Base-by-base conservation (phyloP, 2,113 vertebrate species). In the Alligator mississippiensis region DNA sequence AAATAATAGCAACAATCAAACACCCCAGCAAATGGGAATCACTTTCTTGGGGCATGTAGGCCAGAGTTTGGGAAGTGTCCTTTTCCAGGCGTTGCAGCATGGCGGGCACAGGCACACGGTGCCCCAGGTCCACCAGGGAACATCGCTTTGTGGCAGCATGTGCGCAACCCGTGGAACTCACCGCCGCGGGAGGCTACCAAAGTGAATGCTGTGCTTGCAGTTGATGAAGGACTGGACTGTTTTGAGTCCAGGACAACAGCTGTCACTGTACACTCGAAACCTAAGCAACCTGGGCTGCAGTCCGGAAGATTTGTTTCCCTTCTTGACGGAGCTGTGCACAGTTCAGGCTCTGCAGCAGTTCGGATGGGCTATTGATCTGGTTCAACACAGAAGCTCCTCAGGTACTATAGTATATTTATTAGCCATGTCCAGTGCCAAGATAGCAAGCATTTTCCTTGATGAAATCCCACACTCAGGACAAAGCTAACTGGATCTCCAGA, bases 321-420 rank as follows among this genome's bases (percentile, higher is more conserved):
- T 30, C n/a, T 30, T 18, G 18, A n/a, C 28, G 11, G 47, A 30
- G 34, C 70, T 74, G 70, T 47, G 70, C 47, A 47, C 70, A 47
- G 27, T n/a, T 57, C 10, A 19, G 2, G 2, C 38, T 13, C 4
- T 2, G 1, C 6, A 8, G 59, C 59, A n/a, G 58, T 47, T 8
- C 59, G 28, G 30, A 28, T 4, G 57, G 57, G 38, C 30, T 17
- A 16, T 30, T 3, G 58, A 19, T 74, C n/a, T 17, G 27, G 59
- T 27, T 13, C 2, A 1, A 64, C 57, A 4, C 0, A 15, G 47
- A 0, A 5, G 1, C 2, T 4, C 78, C 24, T 11, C 11, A 1
- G 2, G 38, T 47, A 38, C 34, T 74, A 74, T 24, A 47, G 22
- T 72, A 38, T 58, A 77, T 47, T 63, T 19, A 0, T 0, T 6